A percentile compares a stretch with the other conserved stretches of the same genome.
Conservation (phyloP, 2,113 vertebrate genomes). For the Rhea americana region DNA sequence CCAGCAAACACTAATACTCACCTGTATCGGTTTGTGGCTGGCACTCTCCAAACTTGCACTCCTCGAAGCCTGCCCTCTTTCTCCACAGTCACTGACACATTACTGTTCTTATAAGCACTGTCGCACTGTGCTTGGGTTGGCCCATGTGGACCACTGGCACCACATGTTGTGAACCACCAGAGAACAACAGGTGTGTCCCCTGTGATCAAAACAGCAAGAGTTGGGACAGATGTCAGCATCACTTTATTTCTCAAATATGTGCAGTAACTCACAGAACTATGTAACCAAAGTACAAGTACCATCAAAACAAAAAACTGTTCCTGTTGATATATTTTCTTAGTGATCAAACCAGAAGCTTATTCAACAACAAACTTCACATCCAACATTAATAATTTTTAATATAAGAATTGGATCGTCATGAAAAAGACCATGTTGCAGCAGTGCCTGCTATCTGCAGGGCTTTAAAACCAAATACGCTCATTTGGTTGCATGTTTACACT, state of each 20-base stretch:
- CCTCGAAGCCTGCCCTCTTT: constrained; percentile 80
- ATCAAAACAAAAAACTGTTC: neutral
- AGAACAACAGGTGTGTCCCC: constrained; percentile 28
- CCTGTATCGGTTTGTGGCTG: constrained; percentile 83
- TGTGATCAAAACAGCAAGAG: neutral
- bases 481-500: neutral
- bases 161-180: constrained; percentile 87
- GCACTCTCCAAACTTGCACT: constrained; percentile 86
- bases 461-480: neutral
- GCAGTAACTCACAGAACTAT: neutral
- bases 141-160: constrained; percentile 82
- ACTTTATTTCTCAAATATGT: neutral
- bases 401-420: neutral
- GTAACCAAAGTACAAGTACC: neutral
- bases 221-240: neutral
- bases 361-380: neutral
- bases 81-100: constrained; percentile 80
- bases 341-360: neutral
- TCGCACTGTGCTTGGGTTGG: constrained; percentile 91
- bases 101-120: constrained; percentile 82
- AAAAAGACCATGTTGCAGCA: neutral
- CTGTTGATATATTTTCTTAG: neutral
- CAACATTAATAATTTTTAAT: neutral
- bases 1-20: constrained; percentile 53
- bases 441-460: neutral